Evolutionary conservation across 2,888 invertebrate species (phyloP), one percentile per base, ranked within the genome.

Genomic region (Drosophila lutescens): DNA sequence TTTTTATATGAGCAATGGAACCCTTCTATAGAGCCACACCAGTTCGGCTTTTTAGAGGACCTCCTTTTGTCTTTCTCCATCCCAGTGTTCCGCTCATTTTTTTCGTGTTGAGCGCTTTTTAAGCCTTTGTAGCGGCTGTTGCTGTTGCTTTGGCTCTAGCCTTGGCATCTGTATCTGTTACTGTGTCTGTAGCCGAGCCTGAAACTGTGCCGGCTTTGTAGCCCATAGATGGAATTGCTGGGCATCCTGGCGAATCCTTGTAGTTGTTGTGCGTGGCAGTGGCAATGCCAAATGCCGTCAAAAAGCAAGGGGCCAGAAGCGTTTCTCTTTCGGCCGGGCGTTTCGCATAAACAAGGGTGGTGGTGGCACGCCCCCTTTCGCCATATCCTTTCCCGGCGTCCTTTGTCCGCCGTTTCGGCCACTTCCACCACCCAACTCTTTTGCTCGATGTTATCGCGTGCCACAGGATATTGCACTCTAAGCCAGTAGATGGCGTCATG

Each of bases 401-500:
- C 43, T 54, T 69, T 47, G 59, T 68, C 50, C 43, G 50, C 46
- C 46, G 47, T 47, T 56, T 58, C 15, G 15, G 15, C 47, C 47
- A 7, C 73, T 59, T 65, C 57, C 57, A 54, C 40, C 57, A 54
- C 40, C 57, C 58, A 58, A 53, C 72, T 59, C 56, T 73, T 60
- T 71, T 66, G 74, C 73, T 75, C 65, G 86, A 88, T 86, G 86
- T 78, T 86, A 86, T 88, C 86, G 85, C 86, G 80, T 85, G 85
- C 85, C 87, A 81, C 87, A 88, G 87, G 87, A 87, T 86, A 88
- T 86, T 88, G 84, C 86, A 88, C 86, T 88, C 88, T 86, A 88
- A 88, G 87, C 88, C 86, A 86, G 88, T 83, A 86, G 85, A 87
- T 86, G 87, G 87, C 88, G 87, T 85, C 88, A 85, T 83, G 88